Base-by-base conservation (phyloP, 2,113 vertebrate genomes). In the Ptilonorhynchus violaceus region DNA sequence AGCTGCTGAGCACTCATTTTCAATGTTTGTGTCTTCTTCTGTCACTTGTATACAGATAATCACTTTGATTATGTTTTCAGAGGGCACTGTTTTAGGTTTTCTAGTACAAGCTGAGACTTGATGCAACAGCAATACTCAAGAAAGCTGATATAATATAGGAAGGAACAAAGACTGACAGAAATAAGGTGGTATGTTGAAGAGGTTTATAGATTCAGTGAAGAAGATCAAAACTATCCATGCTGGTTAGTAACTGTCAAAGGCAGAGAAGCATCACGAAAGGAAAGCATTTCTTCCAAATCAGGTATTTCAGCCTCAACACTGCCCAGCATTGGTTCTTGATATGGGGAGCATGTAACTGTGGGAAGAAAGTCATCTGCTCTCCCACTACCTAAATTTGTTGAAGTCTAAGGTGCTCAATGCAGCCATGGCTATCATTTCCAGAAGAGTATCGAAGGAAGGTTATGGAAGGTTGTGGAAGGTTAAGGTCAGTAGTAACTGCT, bases 331-430 rank as follows among this genome's bases (percentile, higher is more conserved):
- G 8, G 11, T 53, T 74, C 37, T 69, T 77, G 44, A 11, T 28
- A 33, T 12, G 2, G 17, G 22, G 5, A 55, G 27, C 0, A 0
- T 5, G 18, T 39, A 80, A 27, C 11, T 50, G 16, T 12, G 18
- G 13, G 50, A 81, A 56, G 44, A 86, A 92, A 85, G 44, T 42
- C 0, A 23, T 44, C 39, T 59, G 6, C 37, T 37, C 18, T 78
- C 22, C 25, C 33, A 22, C 22, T n/a, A 21, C 30, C 3, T 31
- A 67, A 79, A 59, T 59, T 46, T 10, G 31, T 52, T 13, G 23
- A 66, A 74, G 20, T 19, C 41, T 39, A 39, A 27, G 13, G 47
- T 2, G 3, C 7, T 84, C 24, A 47, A 11, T 9, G 17, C 42
- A 37, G n/a, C 27, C 69, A 15, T 41, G 53, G 46, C 11, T 75